These are phyloP conservation scores for Latrodectus geometricus DNA, from an alignment of 1,140 invertebrate genomes.

Conservation along the genomic window DNA sequence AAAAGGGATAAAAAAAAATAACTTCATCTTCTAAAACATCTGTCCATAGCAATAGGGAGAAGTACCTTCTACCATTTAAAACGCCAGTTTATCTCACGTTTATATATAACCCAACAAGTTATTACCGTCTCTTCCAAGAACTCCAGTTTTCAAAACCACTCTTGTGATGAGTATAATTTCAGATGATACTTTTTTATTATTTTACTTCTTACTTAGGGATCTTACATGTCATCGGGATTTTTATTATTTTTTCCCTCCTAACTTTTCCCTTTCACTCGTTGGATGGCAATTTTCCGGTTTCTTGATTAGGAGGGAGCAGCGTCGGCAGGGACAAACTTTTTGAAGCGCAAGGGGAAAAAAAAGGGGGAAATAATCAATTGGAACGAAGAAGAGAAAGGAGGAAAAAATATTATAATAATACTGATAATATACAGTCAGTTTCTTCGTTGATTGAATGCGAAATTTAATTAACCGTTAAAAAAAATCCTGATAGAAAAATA, in stretches of 20 bases:
- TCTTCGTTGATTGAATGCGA: background rate
- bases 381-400: background rate
- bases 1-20: no score
- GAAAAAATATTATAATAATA: background rate
- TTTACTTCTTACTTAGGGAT: background rate
- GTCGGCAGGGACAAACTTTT: background rate
- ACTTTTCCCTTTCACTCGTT: background rate
- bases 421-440: background rate
- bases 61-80: background rate
- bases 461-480: constrained; percentile 1
- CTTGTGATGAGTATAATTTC: background rate
- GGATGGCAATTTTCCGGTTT: background rate
- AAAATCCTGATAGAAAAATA: background rate
- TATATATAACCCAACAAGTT: background rate
- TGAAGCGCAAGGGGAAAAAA: background rate
- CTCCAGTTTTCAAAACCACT: background rate
- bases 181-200: background rate
- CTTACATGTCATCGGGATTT: background rate
- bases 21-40: no score
- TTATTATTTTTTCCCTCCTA: background rate
- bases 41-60: no score
- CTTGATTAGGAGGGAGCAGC: background rate
- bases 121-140: background rate
- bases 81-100: background rate
- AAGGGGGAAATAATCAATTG: background rate